Base-by-base conservation (phyloP, 2,888 invertebrate genomes). In the Tribolium freemani region DNA sequence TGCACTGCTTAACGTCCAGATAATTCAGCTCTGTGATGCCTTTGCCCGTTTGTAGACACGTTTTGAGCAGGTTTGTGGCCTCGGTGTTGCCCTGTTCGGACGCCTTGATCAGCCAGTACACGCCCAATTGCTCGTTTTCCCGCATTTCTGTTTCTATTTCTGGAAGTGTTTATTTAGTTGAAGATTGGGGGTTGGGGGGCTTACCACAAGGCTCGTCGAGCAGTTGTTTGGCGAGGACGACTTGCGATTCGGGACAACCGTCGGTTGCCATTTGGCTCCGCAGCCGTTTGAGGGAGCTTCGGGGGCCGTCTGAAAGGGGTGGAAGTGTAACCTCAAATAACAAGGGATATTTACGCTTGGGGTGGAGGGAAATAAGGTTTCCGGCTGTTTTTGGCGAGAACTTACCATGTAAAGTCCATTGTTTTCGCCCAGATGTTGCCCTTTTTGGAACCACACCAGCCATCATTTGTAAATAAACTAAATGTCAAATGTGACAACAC, bases 71-170 rank as follows among this genome's bases (percentile, higher is more conserved):
- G 72, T 91, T 91, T 38, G 96, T 94, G 0, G 97, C 97, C 84
- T 96, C 95, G 50, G 92, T 90, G 80, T 96, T 96, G 0, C 97
- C 97, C 85, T 97, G 96, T 81, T 96, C 94, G 0, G 97, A 96
- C 1, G 97, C 96, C 87, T 94, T 93, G n/a, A 96, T 92, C 56
- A 97, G 87, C 97, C 97, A 97, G 81, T 95, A 93, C 58, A 97
- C 91, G 0, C 96, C 97, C 76, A 94, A 90, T 77, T 92, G 91
- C 74, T 93, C 94, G 86, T 94, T 94, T 81, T 94, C 93, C 81
- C 91, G 91, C 83, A 89, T 91, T 80, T 92, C 93, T 30, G 90
- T 89, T 78, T 93, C 92, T 70, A 75, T 77, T 71, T 82, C 82
- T 83, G 67, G 21, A 79, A 77, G 13, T 11, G 31, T 11, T n/a